These are phyloP conservation scores for Lepus americanus DNA, from an alignment of 2,113 vertebrate genomes.

Conservation along the genomic window DNA sequence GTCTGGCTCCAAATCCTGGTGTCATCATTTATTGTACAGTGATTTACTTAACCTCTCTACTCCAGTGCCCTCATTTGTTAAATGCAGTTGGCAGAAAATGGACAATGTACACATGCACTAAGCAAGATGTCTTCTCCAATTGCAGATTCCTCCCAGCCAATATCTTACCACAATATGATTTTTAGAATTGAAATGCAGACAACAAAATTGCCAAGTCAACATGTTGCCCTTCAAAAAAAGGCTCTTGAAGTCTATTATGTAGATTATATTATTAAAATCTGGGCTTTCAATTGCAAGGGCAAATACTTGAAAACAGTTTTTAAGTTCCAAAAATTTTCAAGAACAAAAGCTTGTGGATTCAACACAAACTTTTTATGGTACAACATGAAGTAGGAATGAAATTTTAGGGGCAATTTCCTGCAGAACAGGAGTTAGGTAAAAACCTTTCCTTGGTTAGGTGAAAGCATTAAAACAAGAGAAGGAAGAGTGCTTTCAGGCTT, in stretches of 20 bases:
- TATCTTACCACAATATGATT: too few relatives aligned
- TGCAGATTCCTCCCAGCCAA: background rate
- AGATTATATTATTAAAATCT: background rate
- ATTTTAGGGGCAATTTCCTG: background rate
- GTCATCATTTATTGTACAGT: background rate
- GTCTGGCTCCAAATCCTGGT: background rate
- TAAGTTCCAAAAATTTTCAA: background rate
- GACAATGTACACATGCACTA: background rate
- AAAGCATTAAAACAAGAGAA: background rate
- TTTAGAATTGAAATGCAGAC: background rate
- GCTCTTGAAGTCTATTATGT: background rate
- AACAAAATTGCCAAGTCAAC: background rate
- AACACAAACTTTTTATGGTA: background rate
- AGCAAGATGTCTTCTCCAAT: background rate
- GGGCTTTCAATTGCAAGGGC: background rate
- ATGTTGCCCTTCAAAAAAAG: constrained; percentile 2
- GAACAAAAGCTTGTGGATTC: background rate
- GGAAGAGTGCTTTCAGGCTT: background rate
- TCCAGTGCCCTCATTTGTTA: background rate
- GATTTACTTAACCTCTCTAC: background rate
- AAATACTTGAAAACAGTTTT: background rate
- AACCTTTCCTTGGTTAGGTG: background rate
- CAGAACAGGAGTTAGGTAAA: background rate
- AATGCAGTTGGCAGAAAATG: background rate
- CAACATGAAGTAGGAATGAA: background rate